A percentile compares a stretch with the other conserved stretches of the same genome.
phyloP scores from a whole-genome alignment of 2,797 vertebrate species.

The Sebastes oblongus region DNA sequence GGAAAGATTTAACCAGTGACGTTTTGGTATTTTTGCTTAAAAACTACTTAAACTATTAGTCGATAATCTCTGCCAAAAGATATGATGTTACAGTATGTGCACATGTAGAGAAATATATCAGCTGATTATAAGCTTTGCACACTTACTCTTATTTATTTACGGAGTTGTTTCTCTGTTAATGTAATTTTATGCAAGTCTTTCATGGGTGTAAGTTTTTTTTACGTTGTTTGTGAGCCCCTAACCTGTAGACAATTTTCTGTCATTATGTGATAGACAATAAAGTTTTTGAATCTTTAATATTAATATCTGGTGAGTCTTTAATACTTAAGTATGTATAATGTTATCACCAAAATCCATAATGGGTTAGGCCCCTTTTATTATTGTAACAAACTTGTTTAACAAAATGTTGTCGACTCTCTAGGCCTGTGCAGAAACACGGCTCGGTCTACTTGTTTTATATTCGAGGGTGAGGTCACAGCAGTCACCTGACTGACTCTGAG shows the following conservation, averaged over 20 bases:
- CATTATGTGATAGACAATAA: background rate
- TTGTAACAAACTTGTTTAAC: background rate
- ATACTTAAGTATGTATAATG: background rate
- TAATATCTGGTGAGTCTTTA: background rate
- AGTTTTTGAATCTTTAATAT: background rate
- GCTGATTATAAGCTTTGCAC: too few species aligned
- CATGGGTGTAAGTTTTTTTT: background rate
- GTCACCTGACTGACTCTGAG: background rate
- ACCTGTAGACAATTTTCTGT: background rate
- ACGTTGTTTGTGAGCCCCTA: too few species aligned
- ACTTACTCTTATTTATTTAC: too few species aligned
- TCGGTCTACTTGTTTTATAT: background rate
- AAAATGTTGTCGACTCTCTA: background rate
- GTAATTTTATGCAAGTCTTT: background rate
- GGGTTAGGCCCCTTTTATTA: background rate
- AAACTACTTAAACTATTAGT: background rate
- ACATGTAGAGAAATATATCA: too few species aligned
- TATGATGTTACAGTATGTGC: too few species aligned
- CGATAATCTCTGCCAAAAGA: fast-evolving
- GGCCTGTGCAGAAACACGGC: background rate
- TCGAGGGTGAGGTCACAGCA: background rate
- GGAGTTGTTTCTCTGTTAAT: fast-evolving
- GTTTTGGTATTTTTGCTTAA: background rate
- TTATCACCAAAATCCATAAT: background rate
- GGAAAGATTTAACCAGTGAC: too few species aligned